These are phyloP conservation scores for Aphrophora alni DNA, from an alignment of 2,888 invertebrate genomes.

Conservation along the genomic window DNA sequence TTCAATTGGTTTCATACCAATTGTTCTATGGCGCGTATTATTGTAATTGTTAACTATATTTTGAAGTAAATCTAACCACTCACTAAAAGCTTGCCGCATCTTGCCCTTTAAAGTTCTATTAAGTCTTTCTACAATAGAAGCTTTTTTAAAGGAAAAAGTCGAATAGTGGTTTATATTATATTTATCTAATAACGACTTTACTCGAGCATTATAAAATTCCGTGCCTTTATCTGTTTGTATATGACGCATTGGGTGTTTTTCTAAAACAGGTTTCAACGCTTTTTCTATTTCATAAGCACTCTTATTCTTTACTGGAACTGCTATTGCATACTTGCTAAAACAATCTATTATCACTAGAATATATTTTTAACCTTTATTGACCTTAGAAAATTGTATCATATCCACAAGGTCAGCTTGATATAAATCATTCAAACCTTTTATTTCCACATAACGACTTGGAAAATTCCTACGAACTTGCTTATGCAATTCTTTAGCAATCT, in stretches of 20 bases:
- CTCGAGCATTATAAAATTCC: slow-evolving; percentile 41
- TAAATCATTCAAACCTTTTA: slow-evolving; percentile 33
- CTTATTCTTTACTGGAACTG: slow-evolving; percentile 15
- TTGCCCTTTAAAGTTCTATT: slow-evolving; percentile 36
- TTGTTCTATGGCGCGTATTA: slow-evolving; percentile 22
- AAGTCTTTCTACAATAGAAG: slow-evolving; percentile 35
- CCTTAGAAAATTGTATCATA: slow-evolving; percentile 17
- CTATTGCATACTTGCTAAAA: slow-evolving; percentile 16
- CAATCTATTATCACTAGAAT: slow-evolving; percentile 16
- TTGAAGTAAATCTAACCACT: slow-evolving; percentile 23
- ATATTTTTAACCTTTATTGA: slow-evolving; percentile 22
- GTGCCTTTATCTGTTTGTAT: slow-evolving; percentile 43
- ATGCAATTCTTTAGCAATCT: slow-evolving; percentile 33
- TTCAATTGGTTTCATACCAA: slow-evolving; percentile 25
- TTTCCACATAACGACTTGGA: neutral
- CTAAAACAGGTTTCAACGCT: slow-evolving; percentile 22
- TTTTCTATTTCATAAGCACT: slow-evolving; percentile 12
- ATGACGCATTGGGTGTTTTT: slow-evolving; percentile 27
- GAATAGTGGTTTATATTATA: slow-evolving; percentile 41
- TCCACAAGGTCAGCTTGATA: slow-evolving; percentile 38
- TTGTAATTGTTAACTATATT: neutral
- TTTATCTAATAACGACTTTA: slow-evolving; percentile 36
- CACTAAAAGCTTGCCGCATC: slow-evolving; percentile 35
- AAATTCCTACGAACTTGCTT: slow-evolving; percentile 21
- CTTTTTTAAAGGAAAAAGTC: slow-evolving; percentile 32